Conservation (phyloP, 2,888 invertebrate genomes). For the Eristalinus aeneus region DNA sequence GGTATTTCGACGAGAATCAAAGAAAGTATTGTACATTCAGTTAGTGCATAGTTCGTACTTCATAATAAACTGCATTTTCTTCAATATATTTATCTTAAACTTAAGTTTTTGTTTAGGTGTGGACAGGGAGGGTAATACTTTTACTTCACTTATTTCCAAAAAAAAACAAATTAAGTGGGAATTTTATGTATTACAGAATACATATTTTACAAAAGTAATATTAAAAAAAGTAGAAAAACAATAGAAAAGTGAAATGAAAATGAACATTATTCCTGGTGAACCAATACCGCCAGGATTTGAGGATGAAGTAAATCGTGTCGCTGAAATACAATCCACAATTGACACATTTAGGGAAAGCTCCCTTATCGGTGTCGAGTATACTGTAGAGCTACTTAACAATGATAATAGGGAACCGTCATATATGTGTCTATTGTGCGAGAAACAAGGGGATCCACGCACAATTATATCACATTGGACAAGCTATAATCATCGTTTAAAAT, state of each 20-base stretch:
- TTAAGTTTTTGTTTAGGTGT: constrained; percentile 21
- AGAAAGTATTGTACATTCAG: neutral
- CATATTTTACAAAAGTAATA: constrained; percentile 4
- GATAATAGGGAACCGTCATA: constrained; percentile 87
- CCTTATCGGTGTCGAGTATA: constrained; percentile 89
- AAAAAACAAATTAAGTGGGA: neutral
- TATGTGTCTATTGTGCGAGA: constrained; percentile 89
- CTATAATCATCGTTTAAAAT: constrained; percentile 88
- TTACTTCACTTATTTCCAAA: neutral
- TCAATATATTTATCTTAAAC: neutral
- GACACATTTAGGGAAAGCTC: constrained; percentile 81
- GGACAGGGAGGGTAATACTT: constrained; percentile 16
- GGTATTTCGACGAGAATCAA: neutral
- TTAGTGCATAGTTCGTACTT: neutral
- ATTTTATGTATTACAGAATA: neutral
- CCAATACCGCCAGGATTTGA: constrained; percentile 88
- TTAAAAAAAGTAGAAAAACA: neutral
- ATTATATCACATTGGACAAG: constrained; percentile 90
- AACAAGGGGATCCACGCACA: constrained; percentile 89
- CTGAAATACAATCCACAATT: constrained; percentile 82
- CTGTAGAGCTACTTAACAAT: constrained; percentile 87
- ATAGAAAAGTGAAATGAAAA: constrained; percentile 46
- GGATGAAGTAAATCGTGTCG: constrained; percentile 82
- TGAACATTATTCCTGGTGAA: constrained; percentile 83
- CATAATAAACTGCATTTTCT: neutral